phyloP scores from a whole-genome alignment of 2,797 vertebrate species.

The Halcyon chelicuti region DNA sequence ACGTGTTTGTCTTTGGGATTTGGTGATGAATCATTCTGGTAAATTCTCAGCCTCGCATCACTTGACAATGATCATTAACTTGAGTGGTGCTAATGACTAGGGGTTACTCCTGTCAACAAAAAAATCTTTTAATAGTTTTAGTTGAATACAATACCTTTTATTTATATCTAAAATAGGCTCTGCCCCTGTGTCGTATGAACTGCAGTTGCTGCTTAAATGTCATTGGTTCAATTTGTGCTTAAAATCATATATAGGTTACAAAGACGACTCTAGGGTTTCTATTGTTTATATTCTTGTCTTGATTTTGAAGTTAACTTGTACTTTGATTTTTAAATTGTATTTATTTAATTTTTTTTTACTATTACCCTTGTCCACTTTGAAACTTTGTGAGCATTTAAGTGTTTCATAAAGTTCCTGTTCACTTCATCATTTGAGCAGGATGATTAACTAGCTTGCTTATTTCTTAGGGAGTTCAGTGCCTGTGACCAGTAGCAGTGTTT shows the following conservation, averaged over 20 bases:
- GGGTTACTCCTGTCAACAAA: not conserved
- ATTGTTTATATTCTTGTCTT: not conserved
- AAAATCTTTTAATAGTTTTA: not conserved
- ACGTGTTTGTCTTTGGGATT: not conserved
- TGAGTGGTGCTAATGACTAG: not conserved
- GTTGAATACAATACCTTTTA: not conserved
- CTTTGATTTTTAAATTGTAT: no score
- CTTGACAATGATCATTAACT: not conserved
- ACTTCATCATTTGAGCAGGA: not conserved
- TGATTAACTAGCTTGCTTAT: not conserved
- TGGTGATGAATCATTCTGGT: not conserved
- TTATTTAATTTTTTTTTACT: not conserved
- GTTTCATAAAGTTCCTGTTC: not conserved
- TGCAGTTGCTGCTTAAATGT: not conserved
- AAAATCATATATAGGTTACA: not conserved
- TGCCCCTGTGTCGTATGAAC: not conserved
- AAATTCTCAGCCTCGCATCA: not conserved
- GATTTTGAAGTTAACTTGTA: not conserved
- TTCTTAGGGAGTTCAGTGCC: slow-evolving; percentile 70
- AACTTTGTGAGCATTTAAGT: not conserved
- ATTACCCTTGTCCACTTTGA: not conserved
- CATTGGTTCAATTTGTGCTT: not conserved
- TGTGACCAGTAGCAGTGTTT: slow-evolving; percentile 71
- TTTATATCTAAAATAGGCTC: not conserved
- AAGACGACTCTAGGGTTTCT: not conserved